Evolutionary conservation across 2,888 invertebrate genomes (phyloP), one percentile per base, ranked within the genome.

Genomic region (Heliconius aoede): DNA sequence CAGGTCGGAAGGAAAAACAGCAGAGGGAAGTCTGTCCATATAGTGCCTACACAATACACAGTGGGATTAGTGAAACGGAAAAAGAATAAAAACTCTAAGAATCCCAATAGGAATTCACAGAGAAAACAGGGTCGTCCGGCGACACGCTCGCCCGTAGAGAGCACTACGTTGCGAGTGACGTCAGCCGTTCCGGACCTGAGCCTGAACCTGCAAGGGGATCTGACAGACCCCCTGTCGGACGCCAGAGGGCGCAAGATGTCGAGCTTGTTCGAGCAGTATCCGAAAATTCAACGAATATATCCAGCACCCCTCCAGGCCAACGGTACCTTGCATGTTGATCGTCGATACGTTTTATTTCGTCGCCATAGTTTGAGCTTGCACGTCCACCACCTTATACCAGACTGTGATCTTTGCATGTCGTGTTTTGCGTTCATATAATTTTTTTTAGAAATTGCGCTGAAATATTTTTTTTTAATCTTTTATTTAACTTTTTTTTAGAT

Each of bases 221-320:
- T 93, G 71, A 85, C 88, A 1, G 92, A 93, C 81, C 93, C 94
- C 15, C 80, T 93, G 79, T 89, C 92, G 21, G 92, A 94, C 77
- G 92, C 88, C 32, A 87, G 93, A 74, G 93, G 90, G n/a, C 90
- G 94, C 73, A 96, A 96, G 87, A 96, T 97, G 89, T 96, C 96
- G 28, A 96, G 95, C 83, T 94, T 96, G 76, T 97, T 97, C 90
- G 96, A 96, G 88, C 96, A 96, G 84, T 97, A 97, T 88, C 96
- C 96, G 82, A 97, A 97, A 93, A 96, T 97, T 81, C 96, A 97
- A 87, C 95, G 96, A 84, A 96, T 97, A 82, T 97, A 97, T 88
- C 97, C 97, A 4, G 96, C 96, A 84, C 94, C 94, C 78, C 94
- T 94, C 67, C 92, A 91, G 85, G 90, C 94, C 83, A 90, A 93